These are phyloP conservation scores for Metopolophium dirhodum DNA, from an alignment of 1,140 invertebrate species.

Conservation along the genomic window DNA sequence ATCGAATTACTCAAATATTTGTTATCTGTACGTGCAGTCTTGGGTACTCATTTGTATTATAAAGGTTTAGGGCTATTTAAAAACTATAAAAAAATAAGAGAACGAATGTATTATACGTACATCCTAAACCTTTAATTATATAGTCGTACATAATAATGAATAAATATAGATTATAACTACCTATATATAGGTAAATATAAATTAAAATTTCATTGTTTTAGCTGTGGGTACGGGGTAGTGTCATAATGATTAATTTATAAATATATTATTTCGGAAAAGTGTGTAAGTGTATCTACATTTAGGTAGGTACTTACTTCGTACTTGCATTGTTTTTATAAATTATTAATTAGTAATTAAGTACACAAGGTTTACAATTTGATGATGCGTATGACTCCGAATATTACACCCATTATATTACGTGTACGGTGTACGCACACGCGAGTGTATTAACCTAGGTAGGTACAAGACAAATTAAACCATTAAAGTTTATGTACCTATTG, in stretches of 20 bases:
- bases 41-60: too few species aligned
- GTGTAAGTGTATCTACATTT: too few species aligned
- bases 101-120: background rate
- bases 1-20: background rate
- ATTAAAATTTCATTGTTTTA: too few species aligned
- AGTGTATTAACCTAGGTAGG: background rate
- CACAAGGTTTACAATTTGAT: background rate
- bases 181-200: too few species aligned
- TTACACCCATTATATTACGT: too few species aligned
- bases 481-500: background rate
- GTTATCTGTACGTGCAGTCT: background rate
- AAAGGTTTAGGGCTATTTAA: too few species aligned
- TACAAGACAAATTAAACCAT: background rate
- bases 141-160: background rate
- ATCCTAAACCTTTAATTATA: background rate
- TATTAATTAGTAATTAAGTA: background rate
- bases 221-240: too few species aligned
- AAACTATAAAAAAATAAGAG: background rate
- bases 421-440: background rate
- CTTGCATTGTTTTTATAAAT: background rate
- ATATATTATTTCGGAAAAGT: too few species aligned
- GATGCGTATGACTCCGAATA: background rate
- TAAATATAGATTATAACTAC: background rate
- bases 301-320: too few species aligned
- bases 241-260: too few species aligned